Evolutionary conservation across 1,140 invertebrate species (phyloP), one percentile per base, ranked within the genome.

Genomic region (Ylistrum balloti): DNA sequence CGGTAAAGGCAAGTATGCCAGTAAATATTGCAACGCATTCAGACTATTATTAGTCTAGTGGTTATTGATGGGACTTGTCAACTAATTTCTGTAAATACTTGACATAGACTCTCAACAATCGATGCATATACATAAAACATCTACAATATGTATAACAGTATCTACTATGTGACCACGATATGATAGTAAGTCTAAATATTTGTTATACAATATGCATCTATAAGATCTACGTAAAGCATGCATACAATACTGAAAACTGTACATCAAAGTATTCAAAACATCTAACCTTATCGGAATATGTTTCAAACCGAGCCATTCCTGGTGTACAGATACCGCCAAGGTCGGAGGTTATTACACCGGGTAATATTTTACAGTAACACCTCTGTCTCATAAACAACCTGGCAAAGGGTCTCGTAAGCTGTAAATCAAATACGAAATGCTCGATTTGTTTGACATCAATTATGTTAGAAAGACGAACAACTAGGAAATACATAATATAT

Each of bases 291-390:
- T 74, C 56, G 5, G 56, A 74, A 74, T 74, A 74, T 22, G 5
- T n/a, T 74, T 74, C 56, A 74, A 74, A 28, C 15, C 56, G 56
- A 74, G 56, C n/a, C 56, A 74, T n/a, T 74, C 56, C 56, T 74
- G 56, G 56, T 74, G 56, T 28, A 45, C 41, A 9, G 41, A 45
- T 9, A n/a, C 15, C 56, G 56, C 56, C 1, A 7, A 7, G 56
- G 56, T 28, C 56, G 56, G 56, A 74, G 3, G 22, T 74, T 74
- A 17, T 74, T 28, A 74, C 15, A 28, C 22, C 22, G 56, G 56
- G 22, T 28, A 28, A 17, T 74, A 74, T 74, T 74, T 74, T 74
- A n/a, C 5, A 17, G n/a, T 74, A 74, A 74, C 56, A 74, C 56
- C 56, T 74, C 56, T n/a, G 56, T 28, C 56, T 74, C 22, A 74